These are phyloP conservation scores for Popillia japonica DNA, from an alignment of 1,140 invertebrate genomes.

Conservation along the genomic window DNA sequence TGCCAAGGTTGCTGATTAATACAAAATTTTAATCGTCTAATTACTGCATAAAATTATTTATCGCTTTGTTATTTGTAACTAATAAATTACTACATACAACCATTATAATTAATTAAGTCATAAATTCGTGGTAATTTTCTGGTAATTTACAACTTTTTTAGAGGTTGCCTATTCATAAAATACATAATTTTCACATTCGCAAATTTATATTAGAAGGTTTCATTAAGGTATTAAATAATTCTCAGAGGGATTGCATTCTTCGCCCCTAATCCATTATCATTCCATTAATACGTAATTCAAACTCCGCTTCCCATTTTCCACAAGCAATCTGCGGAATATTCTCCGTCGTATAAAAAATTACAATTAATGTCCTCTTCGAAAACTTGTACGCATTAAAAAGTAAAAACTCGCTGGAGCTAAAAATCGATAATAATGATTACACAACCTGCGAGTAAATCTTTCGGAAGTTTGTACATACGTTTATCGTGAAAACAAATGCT, in stretches of 20 bases:
- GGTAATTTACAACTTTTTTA: background rate
- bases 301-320: background rate
- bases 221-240: constrained; percentile 22
- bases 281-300: constrained; percentile 23
- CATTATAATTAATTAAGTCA: no score
- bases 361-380: constrained; percentile 21
- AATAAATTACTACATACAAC: no score
- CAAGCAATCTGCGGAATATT: background rate
- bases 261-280: constrained; percentile 21
- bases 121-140: background rate
- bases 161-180: background rate
- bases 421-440: background rate
- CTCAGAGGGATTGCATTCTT: constrained; percentile 8
- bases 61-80: no score
- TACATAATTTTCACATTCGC: background rate
- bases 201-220: background rate
- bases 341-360: background rate
- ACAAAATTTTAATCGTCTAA: no score
- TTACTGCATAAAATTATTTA: no score
- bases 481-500: background rate
- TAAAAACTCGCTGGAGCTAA: background rate
- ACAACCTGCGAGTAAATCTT: background rate
- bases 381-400: background rate
- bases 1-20: no score
- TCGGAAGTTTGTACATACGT: background rate